phyloP scores from a whole-genome alignment of 1,140 invertebrate species.

The Platorchestia sp. region DNA sequence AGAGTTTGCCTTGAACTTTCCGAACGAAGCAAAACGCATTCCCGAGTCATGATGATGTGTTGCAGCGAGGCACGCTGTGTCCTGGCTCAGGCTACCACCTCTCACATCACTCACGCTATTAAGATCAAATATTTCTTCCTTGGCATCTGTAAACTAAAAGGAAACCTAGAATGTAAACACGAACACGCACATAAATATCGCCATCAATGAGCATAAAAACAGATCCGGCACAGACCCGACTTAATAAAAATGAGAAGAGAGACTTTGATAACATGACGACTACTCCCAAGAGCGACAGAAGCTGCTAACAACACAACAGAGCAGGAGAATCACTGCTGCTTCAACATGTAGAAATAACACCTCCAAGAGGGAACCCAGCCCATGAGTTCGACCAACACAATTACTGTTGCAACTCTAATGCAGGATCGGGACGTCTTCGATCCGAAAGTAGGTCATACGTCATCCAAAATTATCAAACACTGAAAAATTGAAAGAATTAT shows the following conservation, averaged over 20 bases:
- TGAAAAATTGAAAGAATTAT: background rate
- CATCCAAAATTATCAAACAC: background rate
- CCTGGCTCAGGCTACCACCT: background rate
- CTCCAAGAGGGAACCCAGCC: too few relatives aligned
- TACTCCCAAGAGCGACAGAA: too few relatives aligned
- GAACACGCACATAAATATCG: background rate
- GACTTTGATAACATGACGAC: too few relatives aligned
- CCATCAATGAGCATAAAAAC: background rate
- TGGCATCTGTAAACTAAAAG: background rate
- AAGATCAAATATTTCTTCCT: background rate
- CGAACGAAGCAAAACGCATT: background rate
- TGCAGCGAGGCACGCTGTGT: background rate
- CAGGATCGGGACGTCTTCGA: too few relatives aligned
- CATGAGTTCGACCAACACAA: too few relatives aligned
- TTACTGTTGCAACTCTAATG: too few relatives aligned
- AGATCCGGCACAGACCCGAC: background rate
- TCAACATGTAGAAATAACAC: too few relatives aligned
- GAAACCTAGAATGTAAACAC: background rate
- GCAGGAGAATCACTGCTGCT: too few relatives aligned
- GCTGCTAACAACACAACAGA: too few relatives aligned
- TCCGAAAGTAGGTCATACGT: too few relatives aligned
- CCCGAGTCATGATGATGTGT: background rate
- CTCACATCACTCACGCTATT: background rate
- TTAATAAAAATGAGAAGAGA: background rate
- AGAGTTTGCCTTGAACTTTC: too few relatives aligned